Percentiles rank a stretch among this genome's conserved stretches.
Conservation (phyloP, 2,888 invertebrate genomes). For the Aleiodes alternator region DNA sequence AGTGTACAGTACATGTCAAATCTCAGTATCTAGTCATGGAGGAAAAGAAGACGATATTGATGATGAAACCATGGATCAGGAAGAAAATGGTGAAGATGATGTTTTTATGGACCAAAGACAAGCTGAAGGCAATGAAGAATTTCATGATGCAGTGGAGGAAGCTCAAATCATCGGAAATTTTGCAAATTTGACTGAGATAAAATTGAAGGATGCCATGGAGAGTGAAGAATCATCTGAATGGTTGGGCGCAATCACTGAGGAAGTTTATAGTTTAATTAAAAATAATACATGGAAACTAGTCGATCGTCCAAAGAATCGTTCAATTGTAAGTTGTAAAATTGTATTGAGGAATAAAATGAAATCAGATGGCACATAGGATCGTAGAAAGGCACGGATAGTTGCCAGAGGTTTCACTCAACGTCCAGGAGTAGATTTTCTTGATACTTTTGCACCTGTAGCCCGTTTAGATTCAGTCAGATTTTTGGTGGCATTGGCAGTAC, state of each 20-base stretch:
- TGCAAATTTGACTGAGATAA: neutral
- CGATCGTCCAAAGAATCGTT: constrained; percentile 33
- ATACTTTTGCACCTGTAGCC: constrained; percentile 53
- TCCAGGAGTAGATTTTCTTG: constrained; percentile 47
- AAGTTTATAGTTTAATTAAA: constrained; percentile 4
- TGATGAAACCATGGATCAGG: neutral
- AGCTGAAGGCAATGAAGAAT: neutral
- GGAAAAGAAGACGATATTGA: neutral
- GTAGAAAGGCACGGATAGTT: constrained; percentile 50
- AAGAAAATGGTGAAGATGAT: neutral
- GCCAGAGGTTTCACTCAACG: constrained; percentile 50
- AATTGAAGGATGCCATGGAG: neutral
- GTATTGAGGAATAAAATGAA: constrained; percentile 46
- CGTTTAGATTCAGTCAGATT: constrained; percentile 52
- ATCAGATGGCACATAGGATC: constrained; percentile 45
- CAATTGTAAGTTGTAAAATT: constrained; percentile 21
- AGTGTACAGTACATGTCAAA: neutral
- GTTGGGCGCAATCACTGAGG: neutral
- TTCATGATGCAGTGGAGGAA: constrained; percentile 11
- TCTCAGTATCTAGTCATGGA: neutral
- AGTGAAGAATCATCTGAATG: neutral
- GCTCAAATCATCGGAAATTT: neutral
- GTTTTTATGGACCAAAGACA: neutral
- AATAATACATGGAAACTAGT: constrained; percentile 46
- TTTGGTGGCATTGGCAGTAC: constrained; percentile 47